Evolutionary conservation across 2,113 vertebrate species (phyloP).

Genomic region (Pipra filicauda): DNA sequence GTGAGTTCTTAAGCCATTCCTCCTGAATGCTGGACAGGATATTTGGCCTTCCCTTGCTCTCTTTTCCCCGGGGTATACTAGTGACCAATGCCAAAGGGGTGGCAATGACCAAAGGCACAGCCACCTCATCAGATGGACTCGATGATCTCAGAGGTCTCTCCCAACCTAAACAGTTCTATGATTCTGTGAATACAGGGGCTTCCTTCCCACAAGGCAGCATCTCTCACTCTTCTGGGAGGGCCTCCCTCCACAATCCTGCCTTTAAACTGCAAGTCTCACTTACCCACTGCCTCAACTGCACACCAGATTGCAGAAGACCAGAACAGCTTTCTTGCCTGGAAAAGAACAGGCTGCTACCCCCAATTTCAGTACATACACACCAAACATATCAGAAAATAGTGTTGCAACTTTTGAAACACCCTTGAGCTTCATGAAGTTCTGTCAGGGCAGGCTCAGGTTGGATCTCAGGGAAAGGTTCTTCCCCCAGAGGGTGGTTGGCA

Average conservation of each 20-base stretch:
- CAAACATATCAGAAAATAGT: background rate
- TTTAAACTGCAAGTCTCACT: background rate
- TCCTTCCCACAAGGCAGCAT: background rate
- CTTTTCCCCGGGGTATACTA: fast-evolving
- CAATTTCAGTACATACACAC: background rate
- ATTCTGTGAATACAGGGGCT: background rate
- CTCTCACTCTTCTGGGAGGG: background rate
- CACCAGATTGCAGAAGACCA: background rate
- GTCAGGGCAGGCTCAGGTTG: background rate
- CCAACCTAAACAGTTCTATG: background rate
- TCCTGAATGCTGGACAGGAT: background rate
- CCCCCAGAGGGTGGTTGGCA: background rate
- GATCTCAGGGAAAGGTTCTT: background rate
- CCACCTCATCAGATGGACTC: too few relatives aligned
- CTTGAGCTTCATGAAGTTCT: background rate
- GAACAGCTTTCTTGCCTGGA: background rate
- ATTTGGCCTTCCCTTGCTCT: background rate
- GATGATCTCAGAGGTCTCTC: background rate
- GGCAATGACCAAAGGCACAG: fast-evolving
- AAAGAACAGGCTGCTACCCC: background rate
- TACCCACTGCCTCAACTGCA: background rate
- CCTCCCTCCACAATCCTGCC: background rate
- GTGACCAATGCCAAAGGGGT: background rate
- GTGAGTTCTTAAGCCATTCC: background rate
- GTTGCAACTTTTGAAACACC: background rate